phyloP scores from a whole-genome alignment of 2,888 invertebrate species.

The Tholera decimalis region DNA sequence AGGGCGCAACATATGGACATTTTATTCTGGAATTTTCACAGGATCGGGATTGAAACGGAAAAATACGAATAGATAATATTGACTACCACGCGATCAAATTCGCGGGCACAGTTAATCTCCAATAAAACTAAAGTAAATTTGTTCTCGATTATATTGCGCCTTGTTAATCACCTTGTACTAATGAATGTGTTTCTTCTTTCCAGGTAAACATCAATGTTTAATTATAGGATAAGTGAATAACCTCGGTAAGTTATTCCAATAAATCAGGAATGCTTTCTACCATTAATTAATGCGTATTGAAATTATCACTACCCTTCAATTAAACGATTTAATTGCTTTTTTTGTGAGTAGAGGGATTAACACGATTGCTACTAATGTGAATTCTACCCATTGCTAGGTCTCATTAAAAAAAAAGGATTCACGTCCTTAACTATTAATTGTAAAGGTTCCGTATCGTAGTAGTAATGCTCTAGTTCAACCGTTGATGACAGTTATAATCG shows the following conservation, averaged over 20 bases:
- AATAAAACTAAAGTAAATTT: no score
- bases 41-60: no score
- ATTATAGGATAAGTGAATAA: background rate
- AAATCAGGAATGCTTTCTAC: constrained; percentile 32
- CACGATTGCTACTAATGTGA: no score
- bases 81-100: no score
- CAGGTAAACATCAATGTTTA: constrained; percentile 54
- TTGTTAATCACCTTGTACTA: constrained; percentile 7
- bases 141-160: no score
- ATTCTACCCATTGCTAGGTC: no score
- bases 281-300: constrained; percentile 56
- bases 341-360: no score
- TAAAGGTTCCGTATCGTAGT: constrained; percentile 37
- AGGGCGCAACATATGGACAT: no score
- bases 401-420: no score
- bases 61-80: no score
- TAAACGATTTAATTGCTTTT: constrained; percentile 47
- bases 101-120: no score
- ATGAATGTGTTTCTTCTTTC: constrained; percentile 44
- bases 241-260: constrained; percentile 53
- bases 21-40: no score
- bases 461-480: constrained; percentile 30
- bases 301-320: constrained; percentile 41
- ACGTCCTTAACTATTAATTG: constrained; percentile 42
- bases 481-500: constrained; percentile 18